These are phyloP conservation scores for Sarcophaga rosellei DNA, from an alignment of 2,888 invertebrate genomes.

Conservation along the genomic window DNA sequence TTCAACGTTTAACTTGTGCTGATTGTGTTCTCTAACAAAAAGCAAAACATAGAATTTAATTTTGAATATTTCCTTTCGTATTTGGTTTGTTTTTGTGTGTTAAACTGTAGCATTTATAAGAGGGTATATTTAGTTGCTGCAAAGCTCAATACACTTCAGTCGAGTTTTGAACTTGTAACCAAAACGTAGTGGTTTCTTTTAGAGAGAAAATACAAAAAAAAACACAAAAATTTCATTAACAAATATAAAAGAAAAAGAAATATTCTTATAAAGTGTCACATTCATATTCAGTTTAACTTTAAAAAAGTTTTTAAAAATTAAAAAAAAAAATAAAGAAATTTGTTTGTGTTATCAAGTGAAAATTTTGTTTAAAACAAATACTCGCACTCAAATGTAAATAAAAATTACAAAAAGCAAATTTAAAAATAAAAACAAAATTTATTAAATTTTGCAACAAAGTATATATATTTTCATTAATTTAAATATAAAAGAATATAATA, in stretches of 20 bases:
- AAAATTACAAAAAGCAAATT: neutral
- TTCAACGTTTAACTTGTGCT: constrained; percentile 19
- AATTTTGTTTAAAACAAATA: constrained; percentile 55
- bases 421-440: neutral
- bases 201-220: constrained; percentile 30
- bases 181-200: constrained; percentile 63
- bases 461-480: no score
- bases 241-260: neutral
- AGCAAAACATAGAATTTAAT: constrained; percentile 56
- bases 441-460: no score
- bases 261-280: neutral
- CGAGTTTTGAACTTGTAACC: constrained; percentile 81
- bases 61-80: neutral
- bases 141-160: constrained; percentile 78
- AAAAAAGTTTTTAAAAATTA: no score
- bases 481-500: no score
- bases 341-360: constrained; percentile 11
- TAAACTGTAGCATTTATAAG: constrained; percentile 19
- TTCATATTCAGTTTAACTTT: neutral
- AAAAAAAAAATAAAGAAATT: constrained; percentile 41
- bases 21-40: constrained; percentile 7
- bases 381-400: constrained; percentile 81
- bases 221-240: constrained; percentile 8
- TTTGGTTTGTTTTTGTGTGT: no score
- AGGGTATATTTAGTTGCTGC: constrained; percentile 75